These are phyloP conservation scores for Gymnosoma rotundatum DNA, from an alignment of 2,888 invertebrate genomes.

Conservation along the genomic window DNA sequence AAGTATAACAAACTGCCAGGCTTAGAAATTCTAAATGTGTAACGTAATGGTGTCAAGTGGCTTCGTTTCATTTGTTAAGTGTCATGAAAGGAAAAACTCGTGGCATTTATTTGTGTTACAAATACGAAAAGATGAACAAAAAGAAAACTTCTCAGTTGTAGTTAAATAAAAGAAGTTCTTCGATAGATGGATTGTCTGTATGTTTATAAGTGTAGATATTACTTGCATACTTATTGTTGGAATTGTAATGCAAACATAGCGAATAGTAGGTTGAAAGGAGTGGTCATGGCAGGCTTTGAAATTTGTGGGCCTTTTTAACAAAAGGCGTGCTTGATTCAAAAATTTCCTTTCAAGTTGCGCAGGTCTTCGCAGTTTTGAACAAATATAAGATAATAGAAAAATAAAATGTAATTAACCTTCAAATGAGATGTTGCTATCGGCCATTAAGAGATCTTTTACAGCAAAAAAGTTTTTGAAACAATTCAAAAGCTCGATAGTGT, in stretches of 20 bases:
- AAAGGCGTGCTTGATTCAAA: too few relatives aligned
- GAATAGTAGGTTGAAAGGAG: neutral
- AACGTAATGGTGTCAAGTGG: conserved; percentile 70
- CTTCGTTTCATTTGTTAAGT: conserved; percentile 70
- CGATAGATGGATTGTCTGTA: conserved; percentile 19
- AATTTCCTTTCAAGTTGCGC: too few relatives aligned
- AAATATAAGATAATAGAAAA: too few relatives aligned
- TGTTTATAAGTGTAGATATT: conserved; percentile 21
- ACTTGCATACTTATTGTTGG: conserved; percentile 29
- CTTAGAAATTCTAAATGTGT: conserved; percentile 45
- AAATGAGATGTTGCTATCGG: too few relatives aligned
- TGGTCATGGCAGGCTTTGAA: too few relatives aligned
- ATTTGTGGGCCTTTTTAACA: too few relatives aligned
- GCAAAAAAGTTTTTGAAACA: too few relatives aligned
- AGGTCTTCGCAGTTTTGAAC: too few relatives aligned
- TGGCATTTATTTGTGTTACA: conserved; percentile 58
- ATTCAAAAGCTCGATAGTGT: too few relatives aligned
- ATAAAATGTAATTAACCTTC: too few relatives aligned
- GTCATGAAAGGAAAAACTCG: conserved; percentile 61
- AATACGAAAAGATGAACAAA: conserved; percentile 21
- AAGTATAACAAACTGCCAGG: neutral
- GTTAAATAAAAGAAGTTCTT: conserved; percentile 35
- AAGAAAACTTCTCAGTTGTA: conserved; percentile 10
- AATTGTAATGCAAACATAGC: conserved; percentile 13
- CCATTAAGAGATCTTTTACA: too few relatives aligned